Conservation (phyloP, 1,140 invertebrate species). For the Leucophenga varia region DNA sequence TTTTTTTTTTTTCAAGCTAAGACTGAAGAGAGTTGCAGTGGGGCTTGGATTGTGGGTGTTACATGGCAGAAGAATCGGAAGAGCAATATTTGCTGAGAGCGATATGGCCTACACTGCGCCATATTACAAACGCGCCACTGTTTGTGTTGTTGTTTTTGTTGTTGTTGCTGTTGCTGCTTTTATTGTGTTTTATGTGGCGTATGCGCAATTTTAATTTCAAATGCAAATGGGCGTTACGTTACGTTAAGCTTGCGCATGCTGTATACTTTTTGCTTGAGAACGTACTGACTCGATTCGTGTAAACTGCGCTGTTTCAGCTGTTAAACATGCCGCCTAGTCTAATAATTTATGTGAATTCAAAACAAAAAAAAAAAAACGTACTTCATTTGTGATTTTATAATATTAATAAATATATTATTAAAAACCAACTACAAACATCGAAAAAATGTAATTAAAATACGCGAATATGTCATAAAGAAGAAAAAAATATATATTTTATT, state of each 20-base stretch:
- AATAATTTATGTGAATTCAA: constrained; percentile 51
- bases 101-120: no score
- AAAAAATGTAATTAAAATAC: no score
- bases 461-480: no score
- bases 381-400: no score
- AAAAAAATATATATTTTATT: no score
- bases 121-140: no score
- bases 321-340: constrained; percentile 24
- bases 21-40: constrained; percentile 12
- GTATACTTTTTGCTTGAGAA: background rate
- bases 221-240: constrained; percentile 54
- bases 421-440: no score
- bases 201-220: constrained; percentile 51
- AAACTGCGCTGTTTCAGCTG: background rate
- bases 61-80: constrained; percentile 32
- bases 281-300: no score
- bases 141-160: constrained; percentile 10
- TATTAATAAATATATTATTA: no score
- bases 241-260: constrained; percentile 8
- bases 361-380: no score
- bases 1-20: constrained; percentile 17
- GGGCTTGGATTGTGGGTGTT: background rate
- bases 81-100: constrained; percentile 10
- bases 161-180: constrained; percentile 13
- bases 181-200: constrained; percentile 40